phyloP scores from a whole-genome alignment of 2,888 invertebrate species.

The Brachypterus glaber region DNA sequence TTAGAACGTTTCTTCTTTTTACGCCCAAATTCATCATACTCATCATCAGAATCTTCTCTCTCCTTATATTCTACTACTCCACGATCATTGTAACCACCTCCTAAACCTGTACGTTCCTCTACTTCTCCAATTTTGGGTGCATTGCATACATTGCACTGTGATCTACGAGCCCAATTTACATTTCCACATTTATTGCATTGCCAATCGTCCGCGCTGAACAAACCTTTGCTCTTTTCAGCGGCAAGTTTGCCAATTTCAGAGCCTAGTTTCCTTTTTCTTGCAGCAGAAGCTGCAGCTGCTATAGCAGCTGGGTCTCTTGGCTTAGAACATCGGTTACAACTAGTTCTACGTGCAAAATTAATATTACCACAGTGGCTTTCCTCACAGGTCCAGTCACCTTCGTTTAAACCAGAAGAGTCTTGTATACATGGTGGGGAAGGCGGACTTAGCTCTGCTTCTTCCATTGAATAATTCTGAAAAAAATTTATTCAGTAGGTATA shows the following conservation, averaged over 20 bases:
- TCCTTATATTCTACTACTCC: slow-evolving; percentile 93
- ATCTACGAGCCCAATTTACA: slow-evolving; percentile 96
- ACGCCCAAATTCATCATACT: slow-evolving; percentile 75
- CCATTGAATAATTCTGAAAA: no score
- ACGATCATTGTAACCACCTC: slow-evolving; percentile 91
- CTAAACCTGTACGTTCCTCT: slow-evolving; percentile 69
- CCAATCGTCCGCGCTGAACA: slow-evolving; percentile 98
- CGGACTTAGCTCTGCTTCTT: slow-evolving; percentile 33
- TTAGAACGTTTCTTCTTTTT: slow-evolving; percentile 31
- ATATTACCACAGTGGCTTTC: slow-evolving; percentile 91
- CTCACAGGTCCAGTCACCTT: slow-evolving; percentile 57
- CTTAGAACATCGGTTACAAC: slow-evolving; percentile 89
- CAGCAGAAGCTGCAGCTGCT: no score
- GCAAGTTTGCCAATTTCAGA: slow-evolving; percentile 97
- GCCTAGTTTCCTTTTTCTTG: slow-evolving; percentile 75
- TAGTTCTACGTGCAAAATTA: slow-evolving; percentile 82
- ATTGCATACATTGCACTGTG: slow-evolving; percentile 97
- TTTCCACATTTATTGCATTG: slow-evolving; percentile 99
- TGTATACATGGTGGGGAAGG: slow-evolving; percentile 33
- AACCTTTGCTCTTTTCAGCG: slow-evolving; percentile 95
- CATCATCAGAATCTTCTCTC: slow-evolving; percentile 76
- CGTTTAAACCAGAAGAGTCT: slow-evolving; percentile 26
- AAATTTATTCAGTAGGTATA: no score
- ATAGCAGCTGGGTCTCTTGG: slow-evolving; percentile 28
- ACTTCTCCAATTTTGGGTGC: slow-evolving; percentile 95